Percentiles rank a stretch among this genome's conserved stretches.
phyloP scores from a whole-genome alignment of 2,888 invertebrate species.

The Ornithoptera priamus region DNA sequence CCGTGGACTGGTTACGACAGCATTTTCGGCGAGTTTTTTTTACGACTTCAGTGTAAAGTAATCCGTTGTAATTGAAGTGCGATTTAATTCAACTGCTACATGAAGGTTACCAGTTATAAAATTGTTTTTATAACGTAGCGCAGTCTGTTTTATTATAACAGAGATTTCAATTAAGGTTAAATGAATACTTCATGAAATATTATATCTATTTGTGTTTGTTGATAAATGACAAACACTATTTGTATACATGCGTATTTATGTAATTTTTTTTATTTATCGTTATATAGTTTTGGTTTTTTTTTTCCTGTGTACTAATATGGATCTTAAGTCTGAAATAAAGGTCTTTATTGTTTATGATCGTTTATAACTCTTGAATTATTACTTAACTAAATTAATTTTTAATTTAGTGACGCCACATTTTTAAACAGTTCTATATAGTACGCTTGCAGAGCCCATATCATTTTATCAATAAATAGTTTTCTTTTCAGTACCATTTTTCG shows the following conservation, averaged over 20 bases:
- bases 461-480: too few relatives aligned
- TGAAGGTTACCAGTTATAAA: slow-evolving; percentile 14
- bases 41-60: slow-evolving; percentile 5
- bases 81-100: slow-evolving; percentile 10
- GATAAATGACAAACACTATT: background rate
- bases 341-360: background rate
- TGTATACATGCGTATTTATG: too few relatives aligned
- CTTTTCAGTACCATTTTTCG: too few relatives aligned
- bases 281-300: too few relatives aligned
- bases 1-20: background rate
- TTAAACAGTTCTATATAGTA: background rate
- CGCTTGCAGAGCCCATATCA: too few relatives aligned
- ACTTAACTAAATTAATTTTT: background rate
- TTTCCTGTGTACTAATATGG: too few relatives aligned
- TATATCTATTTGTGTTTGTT: background rate
- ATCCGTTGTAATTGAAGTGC: slow-evolving; percentile 14
- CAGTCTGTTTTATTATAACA: slow-evolving; percentile 1
- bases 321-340: too few relatives aligned
- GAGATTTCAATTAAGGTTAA: background rate
- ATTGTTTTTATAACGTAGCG: slow-evolving; percentile 9
- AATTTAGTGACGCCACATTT: background rate
- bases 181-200: background rate
- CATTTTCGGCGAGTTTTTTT: slow-evolving; percentile 2
- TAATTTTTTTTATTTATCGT: too few relatives aligned
- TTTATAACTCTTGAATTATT: background rate